Conservation (phyloP, 1,140 invertebrate genomes). For the Trichonephila clavata region DNA sequence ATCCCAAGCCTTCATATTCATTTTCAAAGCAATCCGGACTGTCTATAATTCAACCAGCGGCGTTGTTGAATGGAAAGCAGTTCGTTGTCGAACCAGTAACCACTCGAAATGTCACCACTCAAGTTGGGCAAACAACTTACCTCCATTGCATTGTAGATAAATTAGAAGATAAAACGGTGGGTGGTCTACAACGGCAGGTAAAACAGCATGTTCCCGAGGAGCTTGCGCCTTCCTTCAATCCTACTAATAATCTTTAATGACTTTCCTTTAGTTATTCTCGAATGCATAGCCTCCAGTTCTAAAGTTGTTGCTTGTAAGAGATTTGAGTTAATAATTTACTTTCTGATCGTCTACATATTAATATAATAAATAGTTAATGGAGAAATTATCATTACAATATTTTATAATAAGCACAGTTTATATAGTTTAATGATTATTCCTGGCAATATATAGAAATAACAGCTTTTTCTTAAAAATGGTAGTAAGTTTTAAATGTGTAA, state of each 20-base stretch:
- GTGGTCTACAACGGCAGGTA: constrained; percentile 79
- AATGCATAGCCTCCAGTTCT: background rate
- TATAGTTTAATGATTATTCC: too few relatives aligned
- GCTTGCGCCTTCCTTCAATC: background rate
- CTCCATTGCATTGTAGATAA: constrained; percentile 91
- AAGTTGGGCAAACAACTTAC: constrained; percentile 80
- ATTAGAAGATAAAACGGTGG: constrained; percentile 93
- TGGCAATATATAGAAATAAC: too few relatives aligned
- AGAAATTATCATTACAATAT: too few relatives aligned
- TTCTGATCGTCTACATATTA: too few relatives aligned
- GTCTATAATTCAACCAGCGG: constrained; percentile 47
- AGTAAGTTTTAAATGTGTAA: too few relatives aligned
- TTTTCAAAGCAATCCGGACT: constrained; percentile 61
- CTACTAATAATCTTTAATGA: background rate
- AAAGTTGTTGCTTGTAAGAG: background rate
- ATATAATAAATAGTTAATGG: too few relatives aligned
- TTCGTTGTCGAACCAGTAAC: constrained; percentile 72
- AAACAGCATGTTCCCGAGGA: constrained; percentile 72
- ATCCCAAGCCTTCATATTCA: constrained; percentile 53
- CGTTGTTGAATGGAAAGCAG: constrained; percentile 53
- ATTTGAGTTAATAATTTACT: too few relatives aligned
- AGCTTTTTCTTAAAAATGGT: too few relatives aligned
- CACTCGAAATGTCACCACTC: constrained; percentile 78
- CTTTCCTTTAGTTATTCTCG: background rate
- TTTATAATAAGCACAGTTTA: too few relatives aligned